These are phyloP conservation scores for Rhinogobius similis DNA, from an alignment of 2,113 vertebrate genomes.

Conservation along the genomic window DNA sequence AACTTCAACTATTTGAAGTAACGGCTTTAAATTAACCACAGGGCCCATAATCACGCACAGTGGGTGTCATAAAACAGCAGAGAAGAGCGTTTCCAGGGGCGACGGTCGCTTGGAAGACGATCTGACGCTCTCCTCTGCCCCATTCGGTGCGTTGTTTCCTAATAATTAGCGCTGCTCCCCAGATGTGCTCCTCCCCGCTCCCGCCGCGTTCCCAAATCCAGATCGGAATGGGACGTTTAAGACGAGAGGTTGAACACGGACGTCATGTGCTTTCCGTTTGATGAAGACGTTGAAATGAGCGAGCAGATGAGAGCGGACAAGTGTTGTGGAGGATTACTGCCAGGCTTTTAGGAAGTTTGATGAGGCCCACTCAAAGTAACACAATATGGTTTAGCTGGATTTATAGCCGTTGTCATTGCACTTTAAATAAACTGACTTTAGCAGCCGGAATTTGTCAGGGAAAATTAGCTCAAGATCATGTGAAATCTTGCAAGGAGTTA, in stretches of 20 bases:
- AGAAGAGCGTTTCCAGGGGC: conserved; percentile 74
- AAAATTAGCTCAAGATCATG: neutral
- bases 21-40: conserved; percentile 9
- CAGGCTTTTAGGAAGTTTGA: conserved; percentile 38
- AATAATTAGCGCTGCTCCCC: conserved; percentile 78
- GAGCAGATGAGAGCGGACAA: conserved; percentile 59
- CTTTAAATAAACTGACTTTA: neutral
- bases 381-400: conserved; percentile 1
- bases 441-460: neutral
- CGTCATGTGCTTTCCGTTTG: conserved; percentile 78
- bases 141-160: conserved; percentile 66
- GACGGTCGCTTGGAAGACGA: conserved; percentile 77
- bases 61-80: conserved; percentile 54
- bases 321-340: conserved; percentile 29
- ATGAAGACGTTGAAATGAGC: conserved; percentile 62
- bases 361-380: conserved; percentile 30
- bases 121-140: conserved; percentile 68
- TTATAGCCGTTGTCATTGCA: neutral
- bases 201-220: conserved; percentile 14
- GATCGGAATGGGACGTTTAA: conserved; percentile 47
- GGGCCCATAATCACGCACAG: conserved; percentile 43
- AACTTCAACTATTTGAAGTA: neutral
- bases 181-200: conserved; percentile 72
- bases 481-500: too few relatives aligned
- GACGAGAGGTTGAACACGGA: conserved; percentile 32